These are phyloP conservation scores for Eospalax fontanierii DNA, from an alignment of 2,797 vertebrate genomes.

Conservation along the genomic window DNA sequence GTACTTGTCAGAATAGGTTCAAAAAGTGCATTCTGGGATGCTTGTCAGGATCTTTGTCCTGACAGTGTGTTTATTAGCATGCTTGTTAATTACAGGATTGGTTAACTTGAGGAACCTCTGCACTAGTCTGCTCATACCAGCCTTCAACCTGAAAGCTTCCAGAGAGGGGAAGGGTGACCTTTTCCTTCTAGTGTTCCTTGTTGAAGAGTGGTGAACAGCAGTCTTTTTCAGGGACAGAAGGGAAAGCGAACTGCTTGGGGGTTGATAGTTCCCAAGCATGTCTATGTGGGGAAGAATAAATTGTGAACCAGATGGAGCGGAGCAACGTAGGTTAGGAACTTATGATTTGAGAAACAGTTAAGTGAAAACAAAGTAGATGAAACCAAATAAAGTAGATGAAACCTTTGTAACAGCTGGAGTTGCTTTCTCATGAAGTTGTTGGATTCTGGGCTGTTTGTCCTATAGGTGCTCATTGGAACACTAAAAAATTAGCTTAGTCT, in stretches of 20 bases:
- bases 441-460: slow-evolving; percentile 37
- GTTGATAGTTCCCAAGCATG: neutral
- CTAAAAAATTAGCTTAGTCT: slow-evolving; percentile 1
- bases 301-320: slow-evolving; percentile 11
- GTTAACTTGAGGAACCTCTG: slow-evolving; percentile 56
- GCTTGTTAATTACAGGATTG: slow-evolving; percentile 64
- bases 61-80: slow-evolving; percentile 72
- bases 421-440: slow-evolving; percentile 55
- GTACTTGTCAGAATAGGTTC: slow-evolving; percentile 59
- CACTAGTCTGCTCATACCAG: neutral
- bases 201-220: slow-evolving; percentile 43
- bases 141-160: neutral
- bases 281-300: slow-evolving; percentile 46
- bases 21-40: slow-evolving; percentile 68
- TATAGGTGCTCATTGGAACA: slow-evolving; percentile 38
- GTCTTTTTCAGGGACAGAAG: neutral
- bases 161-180: neutral
- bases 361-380: slow-evolving; percentile 60
- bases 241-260: neutral
- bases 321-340: slow-evolving; percentile 38
- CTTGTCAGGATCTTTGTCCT: slow-evolving; percentile 69
- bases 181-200: neutral
- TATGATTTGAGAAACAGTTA: slow-evolving; percentile 44
- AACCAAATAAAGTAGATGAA: slow-evolving; percentile 63
- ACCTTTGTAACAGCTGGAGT: slow-evolving; percentile 55